Evolutionary conservation across 2,888 invertebrate genomes (phyloP).

Genomic region (Xanthorhoe designata): DNA sequence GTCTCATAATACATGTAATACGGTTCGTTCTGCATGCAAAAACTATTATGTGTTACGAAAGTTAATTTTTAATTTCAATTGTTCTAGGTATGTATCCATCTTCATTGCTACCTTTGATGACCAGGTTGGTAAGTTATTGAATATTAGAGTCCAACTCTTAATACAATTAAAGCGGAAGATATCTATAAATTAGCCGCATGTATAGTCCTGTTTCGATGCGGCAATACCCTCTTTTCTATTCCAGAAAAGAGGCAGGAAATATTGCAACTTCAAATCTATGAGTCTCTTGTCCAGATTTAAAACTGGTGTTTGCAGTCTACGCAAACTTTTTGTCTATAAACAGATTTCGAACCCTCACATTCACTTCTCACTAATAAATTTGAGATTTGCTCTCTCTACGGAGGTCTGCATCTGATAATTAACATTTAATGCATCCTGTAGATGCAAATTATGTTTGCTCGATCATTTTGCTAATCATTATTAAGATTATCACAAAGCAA

Average conservation of each 20-base stretch:
- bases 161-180: background rate
- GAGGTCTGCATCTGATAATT: background rate
- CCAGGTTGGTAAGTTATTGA: slow-evolving; percentile 2
- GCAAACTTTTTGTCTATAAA: background rate
- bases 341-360: background rate
- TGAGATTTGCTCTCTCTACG: background rate
- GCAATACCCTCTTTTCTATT: background rate
- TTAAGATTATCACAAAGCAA: slow-evolving; percentile 24
- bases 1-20: slow-evolving; percentile 57
- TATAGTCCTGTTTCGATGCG: background rate
- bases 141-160: background rate
- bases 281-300: too few relatives aligned
- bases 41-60: slow-evolving; percentile 46
- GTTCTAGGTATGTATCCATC: slow-evolving; percentile 66
- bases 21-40: slow-evolving; percentile 53
- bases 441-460: slow-evolving; percentile 7
- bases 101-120: background rate
- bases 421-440: background rate
- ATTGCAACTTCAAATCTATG: too few relatives aligned
- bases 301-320: background rate
- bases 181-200: background rate
- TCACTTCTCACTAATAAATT: background rate
- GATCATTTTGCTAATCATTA: slow-evolving; percentile 14
- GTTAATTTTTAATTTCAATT: slow-evolving; percentile 51
- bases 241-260: too few relatives aligned